phyloP scores from a whole-genome alignment of 2,888 invertebrate species.

The Diadegma fenestrale region DNA sequence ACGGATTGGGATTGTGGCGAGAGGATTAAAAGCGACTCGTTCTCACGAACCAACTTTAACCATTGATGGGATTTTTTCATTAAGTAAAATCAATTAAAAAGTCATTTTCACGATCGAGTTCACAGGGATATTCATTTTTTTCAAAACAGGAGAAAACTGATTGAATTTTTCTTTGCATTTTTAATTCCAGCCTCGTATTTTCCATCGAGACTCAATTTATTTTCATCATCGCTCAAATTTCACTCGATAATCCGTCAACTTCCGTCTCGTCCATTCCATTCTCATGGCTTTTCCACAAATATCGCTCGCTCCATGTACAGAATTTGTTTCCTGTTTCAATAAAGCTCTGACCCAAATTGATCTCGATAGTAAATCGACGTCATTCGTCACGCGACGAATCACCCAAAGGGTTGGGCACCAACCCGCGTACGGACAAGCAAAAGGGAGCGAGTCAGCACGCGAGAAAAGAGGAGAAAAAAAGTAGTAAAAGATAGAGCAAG shows the following conservation, averaged over 20 bases:
- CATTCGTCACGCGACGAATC: constrained; percentile 69
- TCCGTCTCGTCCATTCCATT: neutral
- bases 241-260: neutral
- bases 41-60: constrained; percentile 70
- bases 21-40: neutral
- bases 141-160: neutral
- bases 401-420: constrained; percentile 29
- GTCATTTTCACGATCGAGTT: neutral
- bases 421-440: constrained; percentile 4
- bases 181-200: neutral
- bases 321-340: constrained; percentile 71
- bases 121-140: neutral
- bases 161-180: neutral
- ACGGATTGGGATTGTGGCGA: neutral
- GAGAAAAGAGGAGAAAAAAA: neutral
- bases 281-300: neutral
- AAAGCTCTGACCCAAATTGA: constrained; percentile 80
- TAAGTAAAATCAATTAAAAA: neutral
- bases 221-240: neutral
- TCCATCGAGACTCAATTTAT: neutral
- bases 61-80: constrained; percentile 21
- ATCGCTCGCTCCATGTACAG: neutral
- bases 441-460: neutral
- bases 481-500: constrained; percentile 33
- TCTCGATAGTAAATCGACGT: constrained; percentile 74